phyloP scores from a whole-genome alignment of 1,140 invertebrate species.

The Thaumetopoea pityocampa region DNA sequence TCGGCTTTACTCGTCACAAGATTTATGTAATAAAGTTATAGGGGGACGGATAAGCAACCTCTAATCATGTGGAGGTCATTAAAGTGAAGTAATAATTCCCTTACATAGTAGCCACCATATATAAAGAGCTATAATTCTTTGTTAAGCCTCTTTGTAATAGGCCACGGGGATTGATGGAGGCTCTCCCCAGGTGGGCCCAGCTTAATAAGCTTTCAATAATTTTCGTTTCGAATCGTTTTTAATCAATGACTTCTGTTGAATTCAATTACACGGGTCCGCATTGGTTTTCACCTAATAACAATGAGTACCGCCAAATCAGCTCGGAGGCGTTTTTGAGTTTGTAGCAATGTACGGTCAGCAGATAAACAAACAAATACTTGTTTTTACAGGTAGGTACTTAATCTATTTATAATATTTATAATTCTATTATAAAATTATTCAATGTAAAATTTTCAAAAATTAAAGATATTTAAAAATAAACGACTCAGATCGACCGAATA shows the following conservation, averaged over 20 bases:
- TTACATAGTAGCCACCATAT: slow-evolving; percentile 65
- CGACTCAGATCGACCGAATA: too few relatives aligned
- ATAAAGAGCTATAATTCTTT: slow-evolving; percentile 66
- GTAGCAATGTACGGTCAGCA: too few relatives aligned
- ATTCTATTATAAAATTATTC: too few relatives aligned
- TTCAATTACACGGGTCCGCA: too few relatives aligned
- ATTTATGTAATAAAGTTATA: slow-evolving; percentile 62
- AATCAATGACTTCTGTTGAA: slow-evolving; percentile 27
- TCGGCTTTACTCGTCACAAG: slow-evolving; percentile 32
- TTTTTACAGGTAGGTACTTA: too few relatives aligned
- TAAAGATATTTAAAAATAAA: too few relatives aligned
- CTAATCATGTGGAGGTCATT: slow-evolving; percentile 63
- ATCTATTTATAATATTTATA: too few relatives aligned
- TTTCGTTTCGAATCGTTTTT: slow-evolving; percentile 30
- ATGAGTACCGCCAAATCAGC: too few relatives aligned
- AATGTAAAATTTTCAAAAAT: too few relatives aligned
- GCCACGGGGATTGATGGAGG: slow-evolving; percentile 58
- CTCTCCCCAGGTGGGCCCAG: slow-evolving; percentile 62
- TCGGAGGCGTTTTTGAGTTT: too few relatives aligned
- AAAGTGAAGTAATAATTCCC: slow-evolving; percentile 64
- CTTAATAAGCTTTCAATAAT: slow-evolving; percentile 59
- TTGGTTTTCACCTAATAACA: too few relatives aligned
- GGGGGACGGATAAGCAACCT: slow-evolving; percentile 50
- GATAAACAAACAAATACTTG: too few relatives aligned
- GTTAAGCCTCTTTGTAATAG: slow-evolving; percentile 56